Base-by-base conservation (phyloP, 2,797 vertebrate genomes). In the Vipera latastei region DNA sequence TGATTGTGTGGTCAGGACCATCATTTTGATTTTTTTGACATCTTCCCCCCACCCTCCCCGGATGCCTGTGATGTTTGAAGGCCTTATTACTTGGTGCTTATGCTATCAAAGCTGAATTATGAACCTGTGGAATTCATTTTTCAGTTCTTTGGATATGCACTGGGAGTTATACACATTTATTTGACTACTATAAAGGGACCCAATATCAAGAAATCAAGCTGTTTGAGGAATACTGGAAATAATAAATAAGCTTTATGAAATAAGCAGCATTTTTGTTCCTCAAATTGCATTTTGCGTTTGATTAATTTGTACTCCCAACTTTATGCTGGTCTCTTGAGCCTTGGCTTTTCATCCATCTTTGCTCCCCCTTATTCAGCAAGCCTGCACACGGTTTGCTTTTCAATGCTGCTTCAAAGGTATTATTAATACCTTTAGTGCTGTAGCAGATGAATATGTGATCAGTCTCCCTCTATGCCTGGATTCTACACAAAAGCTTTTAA, bases 401-500 rank as follows among this genome's bases (percentile, higher is more conserved):
- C 96, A 44, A 94, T 93, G 88, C 25, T 73, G 53, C 53, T 93
- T 96, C 73, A 56, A 92, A 83, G 59, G 86, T 32, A 89, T 94
- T 94, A 94, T 91, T 87, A 93, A 95, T 96, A 92, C 63, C 90
- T 69, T 91, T 96, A 48, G n/a, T 92, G n/a, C 83, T 94, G 13
- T 12, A 93, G 89, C 90, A n/a, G 73, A 91, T 94, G 60, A 28
- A 95, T 86, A 93, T 32, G 16, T 90, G 18, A 86, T 94, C 94
- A 95, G 8, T 2, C 4, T 53, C 95, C 93, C 93, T 86, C 90
- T 95, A 90, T 65, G 93, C 48, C 48, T 92, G 90, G 95, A 93
- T 92, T 91, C 69, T 92, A 55, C 90, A 88, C 89, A 96, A 96
- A 97, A 90, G 89, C 13, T 95, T 91, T 78, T 89, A 90, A 96